Evolutionary conservation across 2,113 vertebrate species (phyloP).

Genomic region (Meles meles): DNA sequence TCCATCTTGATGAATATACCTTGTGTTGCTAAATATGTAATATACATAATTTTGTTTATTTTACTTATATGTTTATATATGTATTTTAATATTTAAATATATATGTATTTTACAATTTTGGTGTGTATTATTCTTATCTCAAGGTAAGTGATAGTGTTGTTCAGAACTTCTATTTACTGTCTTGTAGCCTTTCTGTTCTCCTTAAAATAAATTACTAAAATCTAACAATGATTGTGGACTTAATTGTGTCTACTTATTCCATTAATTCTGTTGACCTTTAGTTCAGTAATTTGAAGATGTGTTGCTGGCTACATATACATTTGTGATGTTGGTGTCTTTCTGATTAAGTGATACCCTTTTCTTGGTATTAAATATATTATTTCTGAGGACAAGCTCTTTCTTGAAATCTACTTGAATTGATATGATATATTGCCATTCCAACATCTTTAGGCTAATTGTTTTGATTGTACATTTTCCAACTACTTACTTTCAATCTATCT

Average conservation of each 20-base stretch:
- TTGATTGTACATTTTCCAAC: not conserved
- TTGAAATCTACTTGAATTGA: not conserved
- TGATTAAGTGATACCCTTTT: not conserved
- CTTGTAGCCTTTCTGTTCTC: not conserved
- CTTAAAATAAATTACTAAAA: not conserved
- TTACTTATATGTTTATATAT: not conserved
- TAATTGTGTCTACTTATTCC: not conserved
- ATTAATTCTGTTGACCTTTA: not conserved
- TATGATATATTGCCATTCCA: not conserved
- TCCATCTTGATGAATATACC: not conserved
- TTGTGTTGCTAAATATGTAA: not conserved
- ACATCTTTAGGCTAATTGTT: not conserved
- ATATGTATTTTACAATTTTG: not conserved
- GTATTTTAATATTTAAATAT: not conserved
- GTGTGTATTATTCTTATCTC: not conserved
- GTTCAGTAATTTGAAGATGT: not conserved
- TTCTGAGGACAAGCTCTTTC: not conserved
- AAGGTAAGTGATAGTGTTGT: not conserved
- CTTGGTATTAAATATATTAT: not conserved
- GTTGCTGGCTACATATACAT: not conserved
- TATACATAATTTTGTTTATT: not conserved
- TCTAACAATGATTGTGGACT: not conserved
- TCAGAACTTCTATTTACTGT: not conserved
- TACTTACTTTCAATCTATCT: not conserved
- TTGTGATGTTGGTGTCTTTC: not conserved